Conservation (phyloP, 64 coral and sea anemone genomes). For the Pachyseris speciosa region DNA sequence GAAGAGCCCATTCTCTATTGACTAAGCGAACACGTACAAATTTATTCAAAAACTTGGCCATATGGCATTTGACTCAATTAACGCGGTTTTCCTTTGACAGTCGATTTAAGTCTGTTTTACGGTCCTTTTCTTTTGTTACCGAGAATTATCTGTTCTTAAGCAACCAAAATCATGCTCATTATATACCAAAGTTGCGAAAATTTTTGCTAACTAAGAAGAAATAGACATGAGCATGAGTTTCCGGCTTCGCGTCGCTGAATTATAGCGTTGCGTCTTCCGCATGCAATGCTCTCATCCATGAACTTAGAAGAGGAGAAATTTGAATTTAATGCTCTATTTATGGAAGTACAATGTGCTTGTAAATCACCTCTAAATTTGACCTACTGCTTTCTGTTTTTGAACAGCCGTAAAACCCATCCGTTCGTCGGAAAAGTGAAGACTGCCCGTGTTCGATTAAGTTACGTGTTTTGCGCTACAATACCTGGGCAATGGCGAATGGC, state of each 20-base stretch:
- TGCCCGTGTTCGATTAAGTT: neutral
- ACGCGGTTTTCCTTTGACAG: neutral
- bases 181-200: neutral
- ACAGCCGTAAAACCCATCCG: neutral
- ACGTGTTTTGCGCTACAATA: neutral
- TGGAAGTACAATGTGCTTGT: neutral
- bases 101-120: neutral
- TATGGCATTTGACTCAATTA: conserved; percentile 55
- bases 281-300: neutral
- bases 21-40: conserved; percentile 5
- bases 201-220: neutral
- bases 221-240: conserved; percentile 9
- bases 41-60: conserved; percentile 70
- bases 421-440: neutral
- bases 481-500: neutral
- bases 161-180: conserved; percentile 16
- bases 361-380: neutral
- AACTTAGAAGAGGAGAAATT: neutral
- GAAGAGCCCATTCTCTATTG: neutral
- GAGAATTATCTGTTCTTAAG: neutral
- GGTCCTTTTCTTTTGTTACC: neutral
- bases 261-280: neutral
- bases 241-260: neutral
- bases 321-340: conserved; percentile 16
- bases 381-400: neutral